Base-by-base conservation (phyloP, 2,888 invertebrate species). In the Diarsia brunnea region DNA sequence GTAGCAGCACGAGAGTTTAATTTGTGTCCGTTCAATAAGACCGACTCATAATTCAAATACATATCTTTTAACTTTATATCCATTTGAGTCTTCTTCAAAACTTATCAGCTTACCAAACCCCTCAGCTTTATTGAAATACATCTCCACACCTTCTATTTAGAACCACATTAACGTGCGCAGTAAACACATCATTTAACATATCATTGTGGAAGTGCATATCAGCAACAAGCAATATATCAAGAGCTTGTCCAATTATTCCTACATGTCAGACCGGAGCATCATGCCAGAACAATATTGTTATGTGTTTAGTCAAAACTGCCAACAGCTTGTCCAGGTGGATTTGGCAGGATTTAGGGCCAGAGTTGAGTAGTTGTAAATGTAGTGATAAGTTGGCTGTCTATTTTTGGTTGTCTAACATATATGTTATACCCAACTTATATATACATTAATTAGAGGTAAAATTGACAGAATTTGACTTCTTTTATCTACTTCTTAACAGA, bases 231-330 rank as follows among this genome's bases (percentile, higher is more conserved):
- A 68, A 84, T 88, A 79, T 78, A 87, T 87, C 80, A 85, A 63
- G 8, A 58, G 10, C 51, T 53, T 53, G 61, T 84, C 82, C 80
- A 88, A 88, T 88, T 88, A 88, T 75, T 81, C 66, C 70, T 58
- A 70, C 74, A 64, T 84, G 89, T 86, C 86, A 73, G 43, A 61
- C 77, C 67, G 45, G 19, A 73, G 60, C 67, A 61, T 12, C 11
- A 64, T 84, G 89, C 85, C 88, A 89, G 77, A 75, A 65, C 70
- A 43, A 69, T 71, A 81, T 71, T 60, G 68, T 79, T 71, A 74
- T 75, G 71, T 68, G 53, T 89, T 75, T 75, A 73, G 78, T 79
- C 78, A 72, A 78, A 81, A 81, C 75, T 87, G 86, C 83, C 86
- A 87, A 81, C 77, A 75, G 43, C 73, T 73, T 76, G 69, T 79